Base-by-base conservation (phyloP, 2,888 invertebrate genomes). In the Apodemia hepburni region DNA sequence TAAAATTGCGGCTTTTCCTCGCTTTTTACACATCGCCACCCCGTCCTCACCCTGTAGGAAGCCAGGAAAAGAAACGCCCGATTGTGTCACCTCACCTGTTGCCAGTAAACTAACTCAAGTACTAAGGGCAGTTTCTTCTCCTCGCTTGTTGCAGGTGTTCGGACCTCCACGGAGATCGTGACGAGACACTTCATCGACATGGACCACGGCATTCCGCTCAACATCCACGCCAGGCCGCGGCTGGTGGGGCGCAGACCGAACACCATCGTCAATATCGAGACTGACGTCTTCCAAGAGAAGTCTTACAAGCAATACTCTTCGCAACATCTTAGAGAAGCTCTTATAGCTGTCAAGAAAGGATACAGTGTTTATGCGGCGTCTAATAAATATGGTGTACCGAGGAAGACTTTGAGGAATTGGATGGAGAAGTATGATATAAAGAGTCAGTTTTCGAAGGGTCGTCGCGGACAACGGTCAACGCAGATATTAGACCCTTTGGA, bases 391-490 rank as follows among this genome's bases (percentile, higher is more conserved):
- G 92, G 92, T 0, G 92, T 93, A 29, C 92, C 92, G 2, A 80
- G 92, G 73, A 93, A 93, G 64, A 93, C 93, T 35, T 75, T 93
- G 29, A 73, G 93, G 62, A 93, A 92, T 75, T 93, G 93, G 91
- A 93, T 93, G 92, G 92, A 92, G 61, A 92, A 93, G 64, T 92
- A 92, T 66, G 91, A 92, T 71, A 92, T 92, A 42, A 91, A 92
- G 72, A 92, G 92, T 70, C 92, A 92, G 74, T 92, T 91, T 69
- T 92, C 92, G 0, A 89, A 91, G 71, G 92, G 92, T 0, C 75
- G 92, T 0, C 84, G 92, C 1, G 92, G 92, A 0, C 75, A 86
- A 0, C 75, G 88, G 51, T 75, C 81, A 0, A 76, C 77, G 0
- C 85, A 83, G 68, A 84, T 88, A 0, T 51, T 88, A 58, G 90